Conservation (phyloP, 2,888 invertebrate species). For the Rhagium mordax region DNA sequence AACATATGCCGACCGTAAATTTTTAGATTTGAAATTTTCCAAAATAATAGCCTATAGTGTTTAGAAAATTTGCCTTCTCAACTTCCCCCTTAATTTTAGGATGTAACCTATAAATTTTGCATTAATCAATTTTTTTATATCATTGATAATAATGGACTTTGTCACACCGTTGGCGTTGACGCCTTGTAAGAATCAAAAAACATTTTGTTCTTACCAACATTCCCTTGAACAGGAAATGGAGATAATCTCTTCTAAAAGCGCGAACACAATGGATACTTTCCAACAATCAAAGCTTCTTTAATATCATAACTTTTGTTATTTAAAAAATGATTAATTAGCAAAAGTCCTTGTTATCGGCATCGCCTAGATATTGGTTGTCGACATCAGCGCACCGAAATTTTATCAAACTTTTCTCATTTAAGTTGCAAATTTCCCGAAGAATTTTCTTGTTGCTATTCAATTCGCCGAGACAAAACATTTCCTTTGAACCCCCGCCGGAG, state of each 20-base stretch:
- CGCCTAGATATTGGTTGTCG: neutral
- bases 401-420: slow-evolving; percentile 19
- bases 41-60: no score
- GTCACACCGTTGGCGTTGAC: no score
- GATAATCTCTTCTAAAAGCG: neutral
- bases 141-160: no score
- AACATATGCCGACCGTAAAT: no score
- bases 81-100: no score
- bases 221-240: neutral
- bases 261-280: neutral
- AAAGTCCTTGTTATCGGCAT: neutral
- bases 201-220: no score
- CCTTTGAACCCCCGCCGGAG: slow-evolving; percentile 5
- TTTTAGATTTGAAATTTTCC: no score
- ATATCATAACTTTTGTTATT: slow-evolving; percentile 1
- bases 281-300: no score
- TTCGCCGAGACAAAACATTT: slow-evolving; percentile 18
- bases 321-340: slow-evolving; percentile 23
- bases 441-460: slow-evolving; percentile 7
- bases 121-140: no score
- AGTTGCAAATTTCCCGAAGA: slow-evolving; percentile 10
- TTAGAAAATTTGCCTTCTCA: no score
- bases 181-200: no score
- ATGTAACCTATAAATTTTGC: no score
- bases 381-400: neutral